Evolutionary conservation across 1,140 invertebrate species (phyloP), one percentile per base, ranked within the genome.

Genomic region (Eupeodes corollae): DNA sequence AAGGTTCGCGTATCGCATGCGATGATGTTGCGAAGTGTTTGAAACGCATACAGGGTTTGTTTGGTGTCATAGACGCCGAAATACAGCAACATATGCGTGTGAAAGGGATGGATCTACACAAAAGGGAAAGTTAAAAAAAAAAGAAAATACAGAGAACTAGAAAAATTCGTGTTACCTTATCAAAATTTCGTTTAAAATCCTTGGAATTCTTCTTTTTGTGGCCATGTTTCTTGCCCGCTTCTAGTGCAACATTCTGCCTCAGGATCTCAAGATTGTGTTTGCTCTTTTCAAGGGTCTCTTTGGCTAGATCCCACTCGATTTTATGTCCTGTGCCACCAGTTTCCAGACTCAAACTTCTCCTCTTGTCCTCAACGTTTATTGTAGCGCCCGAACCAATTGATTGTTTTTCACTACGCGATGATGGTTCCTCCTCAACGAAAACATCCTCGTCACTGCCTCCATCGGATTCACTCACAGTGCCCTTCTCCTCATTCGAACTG

Each of bases 71-170:
- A 89, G 14, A 86, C 79, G 51, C 85, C 83, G 50, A 80, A 79
- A 56, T 92, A 92, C 0, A 92, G 71, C 15, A 91, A 73, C 61
- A 91, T 76, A 61, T 91, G 87, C 19, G 86, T 85, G 62, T 91
- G 87, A 38, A 89, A 78, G 18, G 83, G 80, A 60, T 88, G 84
- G 6, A 87, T 73, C 12, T 54, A 46, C 18, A 61, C n/a, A 26
- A 26, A 26, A 26, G 3, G 8, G 3, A 26, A 26, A 26, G 8
- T 26, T 26, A 42, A 42, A 5, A 21, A 42, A 35, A 19, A 19
- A 18, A 2, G 35, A 15, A 45, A 45, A 45, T 26, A 5, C n/a
- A n/a, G n/a, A n/a, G n/a, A 26, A 26, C 8, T 26, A 26, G 3
- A 26, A 26, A 26, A 26, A 26, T 5, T 5, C 21, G 21, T 26